Percentiles rank a stretch among this genome's conserved stretches.
Conservation (phyloP, 2,113 vertebrate species). For the Donacobius atricapilla region DNA sequence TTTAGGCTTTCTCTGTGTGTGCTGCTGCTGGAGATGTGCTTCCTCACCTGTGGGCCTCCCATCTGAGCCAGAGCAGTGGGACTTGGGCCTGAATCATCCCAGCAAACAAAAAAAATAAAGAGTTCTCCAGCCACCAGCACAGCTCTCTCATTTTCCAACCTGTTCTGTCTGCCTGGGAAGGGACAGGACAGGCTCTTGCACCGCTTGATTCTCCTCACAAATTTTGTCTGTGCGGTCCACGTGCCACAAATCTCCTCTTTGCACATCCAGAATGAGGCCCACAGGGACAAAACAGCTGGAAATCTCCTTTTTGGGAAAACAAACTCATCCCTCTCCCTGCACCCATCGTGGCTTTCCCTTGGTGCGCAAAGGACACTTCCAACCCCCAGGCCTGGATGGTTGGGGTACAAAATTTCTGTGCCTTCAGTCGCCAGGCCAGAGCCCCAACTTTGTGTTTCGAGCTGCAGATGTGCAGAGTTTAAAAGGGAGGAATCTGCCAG, state of each 20-base stretch:
- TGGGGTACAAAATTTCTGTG: background rate
- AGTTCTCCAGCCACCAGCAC: background rate
- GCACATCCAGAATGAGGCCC: background rate
- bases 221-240: accelerated
- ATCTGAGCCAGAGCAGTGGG: background rate
- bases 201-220: background rate
- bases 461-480: constrained; percentile 41
- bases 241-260: background rate
- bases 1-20: background rate
- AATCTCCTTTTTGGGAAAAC: background rate
- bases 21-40: background rate
- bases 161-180: background rate
- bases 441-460: background rate
- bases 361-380: background rate
- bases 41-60: background rate
- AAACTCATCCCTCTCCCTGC: background rate
- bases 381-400: accelerated
- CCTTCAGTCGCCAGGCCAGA: background rate
- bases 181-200: background rate
- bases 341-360: accelerated
- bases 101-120: background rate
- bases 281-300: background rate
- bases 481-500: constrained; percentile 40
- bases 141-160: background rate
- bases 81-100: accelerated